Conservation (phyloP, 2,888 invertebrate genomes). For the Polylopha cassiicola region DNA sequence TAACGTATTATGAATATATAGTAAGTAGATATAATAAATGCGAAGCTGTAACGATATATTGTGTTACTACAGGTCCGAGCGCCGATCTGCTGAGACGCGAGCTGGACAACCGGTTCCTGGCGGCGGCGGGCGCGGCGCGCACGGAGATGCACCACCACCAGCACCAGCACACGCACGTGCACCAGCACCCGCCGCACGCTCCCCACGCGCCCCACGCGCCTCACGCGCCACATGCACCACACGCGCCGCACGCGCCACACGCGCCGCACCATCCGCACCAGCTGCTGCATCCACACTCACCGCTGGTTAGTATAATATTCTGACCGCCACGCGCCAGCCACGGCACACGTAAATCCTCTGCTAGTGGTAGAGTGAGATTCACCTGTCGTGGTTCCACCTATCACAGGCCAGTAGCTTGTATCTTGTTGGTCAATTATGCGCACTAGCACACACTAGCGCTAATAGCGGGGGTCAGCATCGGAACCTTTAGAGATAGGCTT, state of each 20-base stretch:
- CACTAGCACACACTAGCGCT: background rate
- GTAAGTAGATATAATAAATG: background rate
- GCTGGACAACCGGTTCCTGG: slow-evolving; percentile 92
- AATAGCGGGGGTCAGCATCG: too few relatives aligned
- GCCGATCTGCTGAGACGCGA: slow-evolving; percentile 92
- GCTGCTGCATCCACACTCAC: slow-evolving; percentile 51
- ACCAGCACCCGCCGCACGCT: slow-evolving; percentile 87
- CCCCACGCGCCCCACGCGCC: slow-evolving; percentile 85
- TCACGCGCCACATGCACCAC: slow-evolving; percentile 34
- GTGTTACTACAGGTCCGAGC: slow-evolving; percentile 60
- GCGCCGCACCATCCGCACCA: slow-evolving; percentile 49
- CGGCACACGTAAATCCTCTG: too few relatives aligned
- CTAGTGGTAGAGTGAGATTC: too few relatives aligned
- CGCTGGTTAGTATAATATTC: slow-evolving; percentile 75
- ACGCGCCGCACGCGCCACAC: slow-evolving; percentile 62
- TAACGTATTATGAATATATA: too few relatives aligned
- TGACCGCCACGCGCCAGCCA: too few relatives aligned
- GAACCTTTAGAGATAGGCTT: too few relatives aligned
- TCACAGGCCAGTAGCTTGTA: too few relatives aligned
- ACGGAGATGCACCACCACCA: slow-evolving; percentile 96
- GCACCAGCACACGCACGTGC: slow-evolving; percentile 94
- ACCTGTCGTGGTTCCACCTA: too few relatives aligned
- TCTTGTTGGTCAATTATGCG: too few relatives aligned
- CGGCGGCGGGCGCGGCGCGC: slow-evolving; percentile 86
- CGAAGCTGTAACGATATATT: background rate